Evolutionary conservation across 1,140 invertebrate species (phyloP).

Genomic region (Aphidius ervi): DNA sequence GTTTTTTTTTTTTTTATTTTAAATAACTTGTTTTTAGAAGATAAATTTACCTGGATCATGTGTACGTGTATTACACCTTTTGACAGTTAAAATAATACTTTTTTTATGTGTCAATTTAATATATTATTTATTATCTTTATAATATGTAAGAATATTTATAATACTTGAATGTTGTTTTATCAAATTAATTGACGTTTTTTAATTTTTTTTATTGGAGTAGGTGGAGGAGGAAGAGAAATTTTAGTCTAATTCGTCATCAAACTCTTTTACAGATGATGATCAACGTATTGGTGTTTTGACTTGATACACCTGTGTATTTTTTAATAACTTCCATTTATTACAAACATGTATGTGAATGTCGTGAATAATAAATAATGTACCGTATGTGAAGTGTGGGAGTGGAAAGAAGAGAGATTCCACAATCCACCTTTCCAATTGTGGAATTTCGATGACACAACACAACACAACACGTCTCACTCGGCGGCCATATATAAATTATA

Average conservation of each 20-base stretch:
- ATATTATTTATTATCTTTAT: background rate
- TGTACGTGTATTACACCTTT: background rate
- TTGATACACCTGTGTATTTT: constrained; percentile 8
- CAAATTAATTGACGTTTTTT: background rate
- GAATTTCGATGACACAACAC: constrained; percentile 16
- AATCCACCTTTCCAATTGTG: constrained; percentile 21
- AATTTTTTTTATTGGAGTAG: background rate
- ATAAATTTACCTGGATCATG: too few relatives aligned
- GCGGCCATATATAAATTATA: constrained; percentile 5
- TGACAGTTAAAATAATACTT: constrained; percentile 10
- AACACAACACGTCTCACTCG: background rate
- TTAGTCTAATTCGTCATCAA: constrained; percentile 10
- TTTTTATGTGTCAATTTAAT: background rate
- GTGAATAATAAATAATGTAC: background rate
- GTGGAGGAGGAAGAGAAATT: background rate
- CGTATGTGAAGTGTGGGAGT: background rate
- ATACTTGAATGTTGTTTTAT: background rate
- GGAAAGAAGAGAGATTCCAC: background rate
- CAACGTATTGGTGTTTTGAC: background rate
- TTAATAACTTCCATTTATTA: background rate
- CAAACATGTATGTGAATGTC: constrained; percentile 2
- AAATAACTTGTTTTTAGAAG: too few relatives aligned
- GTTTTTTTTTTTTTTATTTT: too few relatives aligned
- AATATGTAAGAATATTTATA: background rate
- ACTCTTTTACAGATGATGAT: background rate